A percentile compares a stretch with the other conserved stretches of the same genome.
Conservation (phyloP, 2,113 vertebrate species). For the Myrmecobius fasciatus region DNA sequence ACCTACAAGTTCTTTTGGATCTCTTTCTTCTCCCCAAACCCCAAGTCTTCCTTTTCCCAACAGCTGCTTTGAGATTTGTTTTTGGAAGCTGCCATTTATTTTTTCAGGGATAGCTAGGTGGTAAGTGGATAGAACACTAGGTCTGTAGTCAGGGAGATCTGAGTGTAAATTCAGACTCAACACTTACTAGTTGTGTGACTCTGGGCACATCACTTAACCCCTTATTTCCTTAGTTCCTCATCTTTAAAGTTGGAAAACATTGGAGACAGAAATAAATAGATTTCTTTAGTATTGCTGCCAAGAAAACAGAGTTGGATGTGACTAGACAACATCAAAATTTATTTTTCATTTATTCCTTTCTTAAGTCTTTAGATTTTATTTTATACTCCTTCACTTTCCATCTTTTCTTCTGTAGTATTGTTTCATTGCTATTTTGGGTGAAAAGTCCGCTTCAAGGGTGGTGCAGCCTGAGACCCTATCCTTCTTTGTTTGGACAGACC, state of each 20-base stretch:
- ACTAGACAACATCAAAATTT: neutral
- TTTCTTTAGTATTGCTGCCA: neutral
- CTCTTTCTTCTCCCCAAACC: neutral
- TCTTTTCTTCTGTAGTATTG: neutral
- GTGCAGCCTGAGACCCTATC: neutral
- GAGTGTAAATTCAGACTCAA: neutral
- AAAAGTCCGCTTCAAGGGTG: neutral
- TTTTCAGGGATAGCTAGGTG: neutral
- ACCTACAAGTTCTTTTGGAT: neutral
- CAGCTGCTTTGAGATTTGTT: neutral
- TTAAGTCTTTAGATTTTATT: neutral
- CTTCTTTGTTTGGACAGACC: neutral
- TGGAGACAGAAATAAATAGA: neutral
- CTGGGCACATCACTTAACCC: neutral
- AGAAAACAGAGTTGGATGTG: neutral
- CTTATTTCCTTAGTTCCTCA: neutral
- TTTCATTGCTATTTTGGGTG: neutral
- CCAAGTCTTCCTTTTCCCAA: neutral
- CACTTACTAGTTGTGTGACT: neutral
- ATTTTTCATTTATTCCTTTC: neutral
- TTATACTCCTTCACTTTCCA: neutral
- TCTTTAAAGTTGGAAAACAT: neutral
- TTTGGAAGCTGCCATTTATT: neutral
- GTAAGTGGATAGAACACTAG: neutral
- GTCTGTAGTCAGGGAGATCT: neutral